Conservation (phyloP, 2,888 invertebrate genomes). For the Allygus modestus region DNA sequence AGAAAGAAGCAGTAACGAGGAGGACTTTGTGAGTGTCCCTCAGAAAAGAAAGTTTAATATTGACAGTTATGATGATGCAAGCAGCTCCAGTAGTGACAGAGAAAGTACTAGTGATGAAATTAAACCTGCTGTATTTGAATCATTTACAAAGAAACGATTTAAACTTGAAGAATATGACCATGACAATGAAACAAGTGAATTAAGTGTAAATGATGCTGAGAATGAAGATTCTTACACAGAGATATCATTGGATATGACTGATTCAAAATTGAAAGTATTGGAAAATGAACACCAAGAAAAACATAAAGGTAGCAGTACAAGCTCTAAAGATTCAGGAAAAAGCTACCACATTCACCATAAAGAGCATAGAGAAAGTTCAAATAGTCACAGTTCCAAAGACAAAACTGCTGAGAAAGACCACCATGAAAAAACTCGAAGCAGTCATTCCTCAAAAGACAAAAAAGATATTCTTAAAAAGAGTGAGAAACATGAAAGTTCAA, state of each 20-base stretch:
- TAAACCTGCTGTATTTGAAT: not conserved
- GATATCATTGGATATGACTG: conserved; percentile 13
- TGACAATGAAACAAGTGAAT: conserved; percentile 47
- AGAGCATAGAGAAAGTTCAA: conserved; percentile 25
- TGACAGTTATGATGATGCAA: conserved; percentile 38
- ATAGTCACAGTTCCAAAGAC: conserved; percentile 14
- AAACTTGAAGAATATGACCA: conserved; percentile 34
- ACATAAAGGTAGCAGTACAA: conserved; percentile 37
- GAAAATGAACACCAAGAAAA: not conserved
- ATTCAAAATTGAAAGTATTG: conserved; percentile 7
- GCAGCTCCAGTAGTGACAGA: conserved; percentile 28
- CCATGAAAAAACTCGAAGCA: not conserved
- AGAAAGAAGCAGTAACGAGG: conserved; percentile 25
- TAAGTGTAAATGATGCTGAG: not conserved
- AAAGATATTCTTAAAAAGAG: conserved; percentile 4
- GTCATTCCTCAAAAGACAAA: conserved; percentile 35
- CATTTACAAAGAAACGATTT: conserved; percentile 17
- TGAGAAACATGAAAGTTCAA: conserved; percentile 30
- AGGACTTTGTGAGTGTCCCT: not conserved
- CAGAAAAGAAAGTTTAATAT: conserved; percentile 44
- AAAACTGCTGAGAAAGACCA: not conserved
- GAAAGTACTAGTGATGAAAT: conserved; percentile 47
- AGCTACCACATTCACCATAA: not conserved
- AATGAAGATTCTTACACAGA: conserved; percentile 44
- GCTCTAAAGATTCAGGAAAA: conserved; percentile 43